Evolutionary conservation across 2,113 vertebrate genomes (phyloP).

Genomic region (Leptocoma aspasia): DNA sequence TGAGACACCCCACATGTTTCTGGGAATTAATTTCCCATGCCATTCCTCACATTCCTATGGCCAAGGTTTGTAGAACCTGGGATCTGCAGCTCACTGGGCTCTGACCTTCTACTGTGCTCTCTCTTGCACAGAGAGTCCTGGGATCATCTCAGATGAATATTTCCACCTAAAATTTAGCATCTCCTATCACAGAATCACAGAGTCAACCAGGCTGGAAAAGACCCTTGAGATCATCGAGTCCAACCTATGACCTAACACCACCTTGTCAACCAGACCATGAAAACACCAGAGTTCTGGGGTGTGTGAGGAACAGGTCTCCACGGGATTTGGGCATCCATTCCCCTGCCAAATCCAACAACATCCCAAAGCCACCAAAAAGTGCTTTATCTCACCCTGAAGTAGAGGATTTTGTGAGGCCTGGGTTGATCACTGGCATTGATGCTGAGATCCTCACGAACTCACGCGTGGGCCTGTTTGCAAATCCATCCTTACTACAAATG

Average conservation of each 20-base stretch:
- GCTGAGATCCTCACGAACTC: not conserved
- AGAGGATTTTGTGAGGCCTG: not conserved
- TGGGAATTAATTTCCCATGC: not conserved
- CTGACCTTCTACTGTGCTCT: not conserved
- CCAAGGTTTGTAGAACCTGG: not conserved
- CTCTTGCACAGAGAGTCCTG: not conserved
- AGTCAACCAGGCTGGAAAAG: not conserved
- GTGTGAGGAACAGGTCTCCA: not conserved
- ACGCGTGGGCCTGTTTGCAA: accelerated
- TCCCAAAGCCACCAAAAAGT: not conserved
- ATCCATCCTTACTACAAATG: not conserved
- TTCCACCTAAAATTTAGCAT: not conserved
- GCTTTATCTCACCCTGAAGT: not conserved
- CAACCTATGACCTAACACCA: not conserved
- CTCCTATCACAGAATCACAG: not conserved
- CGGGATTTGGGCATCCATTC: not conserved
- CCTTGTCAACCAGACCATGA: not conserved
- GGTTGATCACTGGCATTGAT: not conserved
- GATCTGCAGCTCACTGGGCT: not conserved
- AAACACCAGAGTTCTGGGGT: not conserved
- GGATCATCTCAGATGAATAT: not conserved
- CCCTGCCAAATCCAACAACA: not conserved
- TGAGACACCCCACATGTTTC: not conserved
- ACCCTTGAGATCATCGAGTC: not conserved
- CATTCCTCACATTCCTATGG: not conserved